A percentile compares a stretch with the other conserved stretches of the same genome.
Conservation (phyloP, 2,888 invertebrate species). For the Callimorpha dominula region DNA sequence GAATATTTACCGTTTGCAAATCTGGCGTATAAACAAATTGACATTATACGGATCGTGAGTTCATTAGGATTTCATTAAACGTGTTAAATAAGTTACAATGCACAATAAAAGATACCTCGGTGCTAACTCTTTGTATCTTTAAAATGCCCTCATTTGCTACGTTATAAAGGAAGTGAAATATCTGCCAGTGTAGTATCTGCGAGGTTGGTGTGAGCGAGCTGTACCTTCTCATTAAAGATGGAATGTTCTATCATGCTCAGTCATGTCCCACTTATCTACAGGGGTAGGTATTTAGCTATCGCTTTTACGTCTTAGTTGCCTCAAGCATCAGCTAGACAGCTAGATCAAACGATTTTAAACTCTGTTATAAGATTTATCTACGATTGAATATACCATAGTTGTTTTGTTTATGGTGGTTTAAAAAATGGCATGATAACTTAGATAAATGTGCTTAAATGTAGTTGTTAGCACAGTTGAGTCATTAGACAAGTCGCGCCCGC, state of each 20-base stretch:
- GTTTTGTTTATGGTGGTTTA: no score
- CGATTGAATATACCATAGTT: no score
- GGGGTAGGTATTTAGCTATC: background rate
- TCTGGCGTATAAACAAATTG: slow-evolving; percentile 1
- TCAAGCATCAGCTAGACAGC: background rate
- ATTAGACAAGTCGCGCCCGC: no score
- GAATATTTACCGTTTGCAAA: background rate
- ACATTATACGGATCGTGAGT: slow-evolving; percentile 4
- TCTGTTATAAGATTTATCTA: no score
- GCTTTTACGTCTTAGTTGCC: background rate
- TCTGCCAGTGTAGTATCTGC: slow-evolving; percentile 25
- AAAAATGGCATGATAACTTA: no score
- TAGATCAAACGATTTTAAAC: background rate
- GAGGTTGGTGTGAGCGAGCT: slow-evolving; percentile 35
- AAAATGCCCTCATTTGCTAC: slow-evolving; percentile 14
- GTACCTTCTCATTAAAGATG: slow-evolving; percentile 49
- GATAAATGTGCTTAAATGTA: no score
- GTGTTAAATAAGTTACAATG: background rate
- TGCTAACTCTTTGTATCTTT: slow-evolving; percentile 9
- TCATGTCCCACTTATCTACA: background rate
- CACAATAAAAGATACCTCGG: background rate
- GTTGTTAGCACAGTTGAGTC: no score
- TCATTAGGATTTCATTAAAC: background rate
- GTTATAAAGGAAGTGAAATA: no score
- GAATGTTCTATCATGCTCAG: slow-evolving; percentile 56